A percentile compares a stretch with the other conserved stretches of the same genome.
phyloP scores from a whole-genome alignment of 2,113 vertebrate genomes.

The Sphaerodactylus townsendi region DNA sequence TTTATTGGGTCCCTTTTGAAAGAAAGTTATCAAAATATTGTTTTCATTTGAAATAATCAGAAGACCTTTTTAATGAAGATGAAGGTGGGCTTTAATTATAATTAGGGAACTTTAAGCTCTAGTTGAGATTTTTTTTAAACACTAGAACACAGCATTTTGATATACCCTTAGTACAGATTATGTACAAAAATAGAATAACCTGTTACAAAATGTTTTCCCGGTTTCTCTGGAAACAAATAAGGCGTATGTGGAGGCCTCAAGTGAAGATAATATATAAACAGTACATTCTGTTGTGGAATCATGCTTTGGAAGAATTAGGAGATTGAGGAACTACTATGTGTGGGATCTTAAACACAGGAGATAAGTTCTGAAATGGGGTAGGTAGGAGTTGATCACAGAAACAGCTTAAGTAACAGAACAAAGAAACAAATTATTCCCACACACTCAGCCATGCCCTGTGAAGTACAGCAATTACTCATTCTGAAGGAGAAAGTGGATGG shows the following conservation, averaged over 20 bases:
- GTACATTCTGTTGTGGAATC: not conserved
- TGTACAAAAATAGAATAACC: not conserved
- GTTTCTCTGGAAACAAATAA: not conserved
- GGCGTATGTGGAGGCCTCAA: not conserved
- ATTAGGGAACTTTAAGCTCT: conserved; percentile 48
- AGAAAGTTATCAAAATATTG: conserved; percentile 63
- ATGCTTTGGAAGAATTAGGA: not conserved
- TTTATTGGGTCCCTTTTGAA: conserved; percentile 64
- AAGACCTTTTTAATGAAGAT: conserved; percentile 62
- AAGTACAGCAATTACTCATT: conserved; percentile 24
- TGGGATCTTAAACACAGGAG: not conserved
- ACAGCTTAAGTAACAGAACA: not conserved
- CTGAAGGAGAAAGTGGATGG: not conserved
- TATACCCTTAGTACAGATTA: too few relatives aligned
- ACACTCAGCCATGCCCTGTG: not conserved
- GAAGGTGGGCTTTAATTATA: conserved; percentile 37
- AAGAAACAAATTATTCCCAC: not conserved
- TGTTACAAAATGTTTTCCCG: not conserved
- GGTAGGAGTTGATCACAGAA: not conserved
- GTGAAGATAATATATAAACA: not conserved
- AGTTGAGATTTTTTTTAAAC: not conserved
- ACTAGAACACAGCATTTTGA: not conserved
- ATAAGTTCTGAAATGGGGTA: conserved; percentile 6
- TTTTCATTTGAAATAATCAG: conserved; percentile 71
- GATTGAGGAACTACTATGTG: not conserved